phyloP scores from a whole-genome alignment of 2,113 vertebrate genomes.

The Sinocyclocheilus rhinocerous region DNA sequence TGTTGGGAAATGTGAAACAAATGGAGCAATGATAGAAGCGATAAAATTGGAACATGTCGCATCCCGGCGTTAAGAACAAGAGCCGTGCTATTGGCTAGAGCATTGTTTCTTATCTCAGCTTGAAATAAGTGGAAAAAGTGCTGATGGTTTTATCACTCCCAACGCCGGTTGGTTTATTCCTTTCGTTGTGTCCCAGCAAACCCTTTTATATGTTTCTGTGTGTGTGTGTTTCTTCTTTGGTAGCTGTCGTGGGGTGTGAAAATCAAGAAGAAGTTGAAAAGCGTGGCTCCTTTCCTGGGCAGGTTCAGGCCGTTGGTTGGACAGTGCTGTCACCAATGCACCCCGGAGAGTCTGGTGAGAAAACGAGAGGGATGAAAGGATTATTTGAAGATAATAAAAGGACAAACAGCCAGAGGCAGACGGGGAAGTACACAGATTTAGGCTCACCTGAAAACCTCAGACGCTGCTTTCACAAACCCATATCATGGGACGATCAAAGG shows the following conservation, averaged over 20 bases:
- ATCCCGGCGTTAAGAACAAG: not conserved
- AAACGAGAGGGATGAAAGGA: constrained; percentile 31
- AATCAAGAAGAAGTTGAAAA: constrained; percentile 70
- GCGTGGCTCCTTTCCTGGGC: constrained; percentile 63
- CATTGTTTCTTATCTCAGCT: constrained; percentile 17
- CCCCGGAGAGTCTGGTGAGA: constrained; percentile 78
- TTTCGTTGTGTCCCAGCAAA: not conserved
- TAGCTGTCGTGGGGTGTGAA: constrained; percentile 71
- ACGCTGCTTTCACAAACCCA: constrained; percentile 38
- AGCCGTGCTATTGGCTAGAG: constrained; percentile 4
- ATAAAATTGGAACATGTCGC: constrained; percentile 13
- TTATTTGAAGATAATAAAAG: constrained; percentile 45
- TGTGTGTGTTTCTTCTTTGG: constrained; percentile 42
- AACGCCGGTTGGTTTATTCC: not conserved
- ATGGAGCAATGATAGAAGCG: constrained; percentile 6
- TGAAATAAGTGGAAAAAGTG: constrained; percentile 14
- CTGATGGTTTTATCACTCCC: constrained; percentile 27
- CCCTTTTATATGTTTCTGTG: not conserved
- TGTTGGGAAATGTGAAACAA: constrained; percentile 16
- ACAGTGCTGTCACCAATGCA: constrained; percentile 77
- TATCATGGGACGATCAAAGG: constrained; percentile 35
- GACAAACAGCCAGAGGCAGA: constrained; percentile 29
- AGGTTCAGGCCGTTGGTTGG: constrained; percentile 73
- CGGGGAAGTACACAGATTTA: constrained; percentile 32
- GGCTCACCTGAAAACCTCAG: constrained; percentile 33